phyloP scores from a whole-genome alignment of 2,888 invertebrate species.

The Bembecia ichneumoniformis region DNA sequence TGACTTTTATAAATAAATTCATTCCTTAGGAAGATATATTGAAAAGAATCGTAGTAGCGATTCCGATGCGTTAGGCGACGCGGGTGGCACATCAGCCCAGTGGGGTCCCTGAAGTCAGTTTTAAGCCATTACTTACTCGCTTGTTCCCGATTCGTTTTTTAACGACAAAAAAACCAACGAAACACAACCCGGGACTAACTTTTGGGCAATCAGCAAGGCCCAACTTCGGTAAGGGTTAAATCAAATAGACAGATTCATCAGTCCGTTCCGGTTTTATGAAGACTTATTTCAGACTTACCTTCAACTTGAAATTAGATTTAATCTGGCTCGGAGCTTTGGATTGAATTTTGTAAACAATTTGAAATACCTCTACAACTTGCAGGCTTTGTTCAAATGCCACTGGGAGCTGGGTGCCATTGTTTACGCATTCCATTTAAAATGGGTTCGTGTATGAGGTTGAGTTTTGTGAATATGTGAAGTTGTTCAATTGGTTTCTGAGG shows the following conservation, averaged over 20 bases:
- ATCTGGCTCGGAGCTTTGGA: slow-evolving; percentile 71
- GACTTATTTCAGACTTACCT: slow-evolving; percentile 73
- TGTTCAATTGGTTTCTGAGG: not conserved
- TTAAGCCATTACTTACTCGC: slow-evolving; percentile 62
- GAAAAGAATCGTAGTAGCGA: not conserved
- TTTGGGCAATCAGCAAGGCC: slow-evolving; percentile 66
- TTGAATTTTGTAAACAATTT: slow-evolving; percentile 74
- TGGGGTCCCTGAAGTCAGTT: slow-evolving; percentile 48
- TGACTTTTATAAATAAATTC: no score
- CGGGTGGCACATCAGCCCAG: slow-evolving; percentile 20
- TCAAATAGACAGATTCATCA: slow-evolving; percentile 47
- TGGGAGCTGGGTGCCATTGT: slow-evolving; percentile 63
- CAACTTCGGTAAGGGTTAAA: slow-evolving; percentile 66
- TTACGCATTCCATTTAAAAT: slow-evolving; percentile 65
- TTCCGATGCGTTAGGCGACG: slow-evolving; percentile 14
- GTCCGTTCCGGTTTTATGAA: slow-evolving; percentile 67
- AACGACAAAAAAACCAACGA: slow-evolving; percentile 48
- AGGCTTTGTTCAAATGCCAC: slow-evolving; percentile 70
- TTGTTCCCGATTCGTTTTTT: slow-evolving; percentile 67
- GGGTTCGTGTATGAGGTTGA: slow-evolving; percentile 57
- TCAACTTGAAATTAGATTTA: slow-evolving; percentile 72
- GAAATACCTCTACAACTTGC: slow-evolving; percentile 68
- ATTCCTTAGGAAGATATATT: no score
- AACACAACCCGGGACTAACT: slow-evolving; percentile 57
- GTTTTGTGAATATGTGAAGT: slow-evolving; percentile 44